These are phyloP conservation scores for Alectoris magna DNA, from an alignment of 2,797 vertebrate genomes.

Conservation along the genomic window DNA sequence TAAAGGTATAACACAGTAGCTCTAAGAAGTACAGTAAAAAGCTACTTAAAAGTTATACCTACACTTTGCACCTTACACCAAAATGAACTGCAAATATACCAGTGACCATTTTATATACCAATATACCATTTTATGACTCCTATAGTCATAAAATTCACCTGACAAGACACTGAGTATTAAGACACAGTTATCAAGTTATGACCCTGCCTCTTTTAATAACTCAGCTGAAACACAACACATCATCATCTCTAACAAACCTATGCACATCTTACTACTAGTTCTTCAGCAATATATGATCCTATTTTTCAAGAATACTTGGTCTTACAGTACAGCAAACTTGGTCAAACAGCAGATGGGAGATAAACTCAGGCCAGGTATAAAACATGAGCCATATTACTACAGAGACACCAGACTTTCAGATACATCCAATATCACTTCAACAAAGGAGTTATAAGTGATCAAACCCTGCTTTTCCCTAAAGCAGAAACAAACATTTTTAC, in stretches of 20 bases:
- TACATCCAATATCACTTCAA: neutral
- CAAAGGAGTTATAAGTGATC: neutral
- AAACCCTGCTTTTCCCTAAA: neutral
- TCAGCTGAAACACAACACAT: neutral
- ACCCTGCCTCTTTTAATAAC: neutral
- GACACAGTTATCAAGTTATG: neutral
- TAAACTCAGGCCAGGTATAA: neutral
- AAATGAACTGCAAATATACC: neutral
- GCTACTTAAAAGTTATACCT: neutral
- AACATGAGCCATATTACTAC: neutral
- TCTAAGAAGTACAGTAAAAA: neutral
- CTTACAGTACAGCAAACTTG: neutral
- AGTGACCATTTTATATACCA: neutral
- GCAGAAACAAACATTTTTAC: neutral
- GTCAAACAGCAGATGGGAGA: neutral
- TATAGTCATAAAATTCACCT: neutral
- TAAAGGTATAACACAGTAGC: neutral
- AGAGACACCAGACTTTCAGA: neutral
- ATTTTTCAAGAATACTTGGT: constrained; percentile 6
- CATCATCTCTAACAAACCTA: neutral
- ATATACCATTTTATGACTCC: no score
- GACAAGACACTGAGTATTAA: neutral
- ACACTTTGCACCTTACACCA: neutral
- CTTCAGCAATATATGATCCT: neutral
- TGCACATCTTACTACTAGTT: neutral